These are phyloP conservation scores for Lepetodrilus schrolli DNA, from an alignment of 2,888 invertebrate genomes.

Conservation along the genomic window DNA sequence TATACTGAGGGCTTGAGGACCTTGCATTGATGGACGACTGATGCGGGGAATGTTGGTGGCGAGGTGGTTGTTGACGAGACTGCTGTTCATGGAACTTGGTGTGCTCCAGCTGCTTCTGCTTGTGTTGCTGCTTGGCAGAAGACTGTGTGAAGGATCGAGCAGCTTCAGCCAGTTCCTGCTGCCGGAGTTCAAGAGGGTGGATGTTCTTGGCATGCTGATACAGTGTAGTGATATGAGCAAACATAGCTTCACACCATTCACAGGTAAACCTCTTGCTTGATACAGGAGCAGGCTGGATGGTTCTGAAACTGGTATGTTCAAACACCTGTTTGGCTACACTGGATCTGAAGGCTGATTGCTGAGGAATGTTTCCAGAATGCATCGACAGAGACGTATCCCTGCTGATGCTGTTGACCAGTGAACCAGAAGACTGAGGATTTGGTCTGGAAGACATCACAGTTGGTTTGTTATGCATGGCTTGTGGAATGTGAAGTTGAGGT, in stretches of 20 bases:
- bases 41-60: slow-evolving; percentile 31
- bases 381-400: neutral
- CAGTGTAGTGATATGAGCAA: slow-evolving; percentile 63
- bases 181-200: slow-evolving; percentile 63
- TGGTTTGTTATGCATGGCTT: slow-evolving; percentile 17
- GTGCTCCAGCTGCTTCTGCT: slow-evolving; percentile 33
- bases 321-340: slow-evolving; percentile 11
- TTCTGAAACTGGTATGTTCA: slow-evolving; percentile 14
- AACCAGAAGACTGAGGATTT: neutral
- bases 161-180: slow-evolving; percentile 54
- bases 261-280: slow-evolving; percentile 47
- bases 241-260: slow-evolving; percentile 69
- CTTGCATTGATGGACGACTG: neutral
- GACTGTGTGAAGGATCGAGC: neutral
- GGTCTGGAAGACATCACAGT: neutral
- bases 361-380: slow-evolving; percentile 22
- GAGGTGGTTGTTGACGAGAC: slow-evolving; percentile 31
- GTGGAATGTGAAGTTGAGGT: slow-evolving; percentile 26
- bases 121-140: slow-evolving; percentile 32
- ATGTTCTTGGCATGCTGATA: slow-evolving; percentile 64
- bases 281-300: neutral
- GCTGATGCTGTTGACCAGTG: neutral
- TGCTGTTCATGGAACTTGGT: too few species aligned
- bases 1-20: neutral
- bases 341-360: slow-evolving; percentile 6